These are phyloP conservation scores for Neuroscelio doddi DNA, from an alignment of 2,888 invertebrate genomes.

Conservation along the genomic window DNA sequence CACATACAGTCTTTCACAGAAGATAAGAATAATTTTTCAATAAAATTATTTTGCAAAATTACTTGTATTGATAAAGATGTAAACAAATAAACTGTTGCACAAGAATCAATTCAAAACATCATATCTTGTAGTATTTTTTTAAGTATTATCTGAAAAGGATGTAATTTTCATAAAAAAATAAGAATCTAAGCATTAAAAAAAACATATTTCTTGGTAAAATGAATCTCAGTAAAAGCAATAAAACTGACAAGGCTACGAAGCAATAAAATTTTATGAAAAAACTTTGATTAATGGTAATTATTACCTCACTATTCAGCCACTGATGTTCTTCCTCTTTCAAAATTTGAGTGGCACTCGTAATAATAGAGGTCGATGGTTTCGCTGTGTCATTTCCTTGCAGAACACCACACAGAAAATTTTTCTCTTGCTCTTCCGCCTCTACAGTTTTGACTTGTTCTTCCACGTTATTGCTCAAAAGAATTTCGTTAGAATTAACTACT, in stretches of 20 bases:
- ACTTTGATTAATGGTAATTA: neutral
- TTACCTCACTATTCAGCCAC: conserved; percentile 83
- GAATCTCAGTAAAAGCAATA: too few species aligned
- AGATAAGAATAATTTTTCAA: neutral
- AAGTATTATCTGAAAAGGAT: conserved; percentile 1
- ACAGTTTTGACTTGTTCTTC: conserved; percentile 36
- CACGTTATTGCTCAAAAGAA: conserved; percentile 30
- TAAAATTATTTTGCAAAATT: neutral
- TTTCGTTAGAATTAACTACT: conserved; percentile 27
- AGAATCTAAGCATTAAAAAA: too few species aligned
- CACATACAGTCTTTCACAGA: neutral
- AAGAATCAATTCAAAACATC: conserved; percentile 4
- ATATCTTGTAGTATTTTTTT: neutral
- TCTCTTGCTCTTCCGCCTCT: conserved; percentile 44
- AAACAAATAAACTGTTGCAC: neutral
- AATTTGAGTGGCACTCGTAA: conserved; percentile 69
- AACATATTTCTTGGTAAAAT: too few species aligned
- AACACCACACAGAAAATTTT: conserved; percentile 59
- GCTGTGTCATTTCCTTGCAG: conserved; percentile 49
- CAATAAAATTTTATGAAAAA: conserved; percentile 8
- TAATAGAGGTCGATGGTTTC: conserved; percentile 67
- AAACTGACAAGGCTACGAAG: too few species aligned
- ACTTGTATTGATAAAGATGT: neutral
- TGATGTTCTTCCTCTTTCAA: conserved; percentile 75
- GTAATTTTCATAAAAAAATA: neutral